Conservation (phyloP, 2,113 vertebrate species). For the Siniperca knerii region DNA sequence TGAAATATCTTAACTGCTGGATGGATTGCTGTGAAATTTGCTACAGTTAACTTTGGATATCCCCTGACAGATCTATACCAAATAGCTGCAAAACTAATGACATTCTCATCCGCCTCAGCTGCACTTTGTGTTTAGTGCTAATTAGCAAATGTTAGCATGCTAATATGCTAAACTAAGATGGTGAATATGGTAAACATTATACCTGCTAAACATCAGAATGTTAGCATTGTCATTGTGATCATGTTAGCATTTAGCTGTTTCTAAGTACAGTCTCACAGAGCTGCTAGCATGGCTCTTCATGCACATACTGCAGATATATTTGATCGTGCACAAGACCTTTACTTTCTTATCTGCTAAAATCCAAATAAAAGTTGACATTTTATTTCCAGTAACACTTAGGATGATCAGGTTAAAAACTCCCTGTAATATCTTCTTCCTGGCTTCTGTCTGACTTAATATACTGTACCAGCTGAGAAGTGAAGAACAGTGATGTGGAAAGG, state of each 20-base stretch:
- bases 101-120: neutral
- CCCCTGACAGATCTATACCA: neutral
- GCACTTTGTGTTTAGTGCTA: neutral
- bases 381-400: neutral
- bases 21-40: neutral
- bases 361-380: constrained; percentile 11
- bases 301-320: neutral
- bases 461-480: constrained; percentile 40
- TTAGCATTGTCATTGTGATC: neutral
- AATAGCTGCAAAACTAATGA: neutral
- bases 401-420: neutral
- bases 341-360: constrained; percentile 6
- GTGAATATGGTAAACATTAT: neutral
- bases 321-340: neutral
- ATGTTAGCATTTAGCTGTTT: neutral
- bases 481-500: constrained; percentile 52
- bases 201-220: neutral
- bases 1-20: no score
- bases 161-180: neutral
- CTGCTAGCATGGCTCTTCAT: neutral
- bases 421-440: constrained; percentile 8
- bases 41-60: neutral
- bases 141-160: neutral
- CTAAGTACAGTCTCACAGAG: neutral
- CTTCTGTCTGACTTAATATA: constrained; percentile 34